Evolutionary conservation across 2,888 invertebrate genomes (phyloP), one percentile per base, ranked within the genome.

Genomic region (Encarsia formosa): DNA sequence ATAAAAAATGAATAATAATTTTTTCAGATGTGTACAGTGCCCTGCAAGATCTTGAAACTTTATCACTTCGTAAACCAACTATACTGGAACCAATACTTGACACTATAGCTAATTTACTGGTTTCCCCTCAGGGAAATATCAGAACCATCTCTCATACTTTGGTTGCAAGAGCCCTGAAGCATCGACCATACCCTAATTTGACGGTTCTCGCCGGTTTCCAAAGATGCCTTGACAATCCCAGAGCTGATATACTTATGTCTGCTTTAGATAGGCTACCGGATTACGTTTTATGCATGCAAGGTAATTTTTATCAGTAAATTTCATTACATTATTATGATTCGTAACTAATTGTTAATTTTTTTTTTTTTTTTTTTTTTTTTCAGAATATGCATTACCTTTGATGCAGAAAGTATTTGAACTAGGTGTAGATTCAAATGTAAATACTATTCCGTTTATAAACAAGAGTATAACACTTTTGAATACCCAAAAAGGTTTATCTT

Each of bases 201-300:
- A 79, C 79, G 48, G 88, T 89, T 58, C 77, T 93, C 2, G 84
- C 87, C 37, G 84, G 87, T 0, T 86, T 90, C 65, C 79, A 93
- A 49, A 84, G 88, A 62, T 91, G 93, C 68, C 77, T 96, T 50
- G 86, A 91, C 61, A 87, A 86, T 56, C 79, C 81, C 37, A 85
- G 89, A 68, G 85, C 89, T 0, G 90, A 91, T 57, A 81, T 95
- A 32, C 83, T 89, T 0, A 81, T 82, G 60, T 84, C 87, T 1
- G 86, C 88, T 23, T 78, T 95, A 39, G 91, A 91, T 59, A 84
- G 85, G 69, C 77, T 96, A 42, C 86, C 92, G 0, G 93, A 93
- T 65, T 83, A 94, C 58, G 80, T 88, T 46, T 79, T 90, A 11
- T 85, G 91, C 57, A 81, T 89, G 77, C 91, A 90, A 77, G 79